Evolutionary conservation across 2,888 invertebrate species (phyloP).

Genomic region (Troides helena): DNA sequence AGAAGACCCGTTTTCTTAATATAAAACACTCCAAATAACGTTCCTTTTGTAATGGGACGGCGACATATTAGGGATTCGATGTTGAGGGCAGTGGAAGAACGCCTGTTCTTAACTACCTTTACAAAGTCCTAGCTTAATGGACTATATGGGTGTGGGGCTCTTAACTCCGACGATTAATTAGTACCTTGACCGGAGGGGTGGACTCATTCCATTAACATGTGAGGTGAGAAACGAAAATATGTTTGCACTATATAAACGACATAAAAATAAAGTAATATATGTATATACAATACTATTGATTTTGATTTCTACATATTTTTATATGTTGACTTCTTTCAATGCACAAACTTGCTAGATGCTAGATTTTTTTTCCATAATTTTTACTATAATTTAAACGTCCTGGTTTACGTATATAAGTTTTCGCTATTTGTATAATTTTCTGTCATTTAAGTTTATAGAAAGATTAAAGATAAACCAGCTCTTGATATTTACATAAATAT

Average conservation of each 20-base stretch:
- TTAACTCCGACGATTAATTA: slow-evolving; percentile 69
- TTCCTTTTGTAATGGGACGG: slow-evolving; percentile 41
- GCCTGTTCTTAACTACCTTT: slow-evolving; percentile 62
- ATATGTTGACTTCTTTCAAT: too few relatives aligned
- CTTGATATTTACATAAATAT: too few relatives aligned
- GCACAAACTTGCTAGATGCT: too few relatives aligned
- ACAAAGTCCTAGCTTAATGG: slow-evolving; percentile 68
- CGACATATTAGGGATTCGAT: slow-evolving; percentile 63
- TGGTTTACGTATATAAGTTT: too few relatives aligned
- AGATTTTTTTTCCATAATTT: too few relatives aligned
- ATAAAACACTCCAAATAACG: background rate
- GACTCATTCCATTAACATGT: slow-evolving; percentile 40
- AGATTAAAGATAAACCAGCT: too few relatives aligned
- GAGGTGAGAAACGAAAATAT: slow-evolving; percentile 36
- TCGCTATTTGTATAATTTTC: too few relatives aligned
- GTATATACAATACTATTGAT: too few relatives aligned
- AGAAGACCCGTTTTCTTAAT: slow-evolving; percentile 38
- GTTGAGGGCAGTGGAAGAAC: slow-evolving; percentile 63
- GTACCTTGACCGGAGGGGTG: slow-evolving; percentile 50
- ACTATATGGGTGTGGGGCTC: slow-evolving; percentile 55
- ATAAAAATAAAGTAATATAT: too few relatives aligned
- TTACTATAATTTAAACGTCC: too few relatives aligned
- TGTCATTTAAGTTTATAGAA: too few relatives aligned
- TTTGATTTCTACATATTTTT: too few relatives aligned
- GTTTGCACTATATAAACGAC: background rate